Evolutionary conservation across 92 coral and sea anemone species (phyloP).

Genomic region (Heliopora coerulea): DNA sequence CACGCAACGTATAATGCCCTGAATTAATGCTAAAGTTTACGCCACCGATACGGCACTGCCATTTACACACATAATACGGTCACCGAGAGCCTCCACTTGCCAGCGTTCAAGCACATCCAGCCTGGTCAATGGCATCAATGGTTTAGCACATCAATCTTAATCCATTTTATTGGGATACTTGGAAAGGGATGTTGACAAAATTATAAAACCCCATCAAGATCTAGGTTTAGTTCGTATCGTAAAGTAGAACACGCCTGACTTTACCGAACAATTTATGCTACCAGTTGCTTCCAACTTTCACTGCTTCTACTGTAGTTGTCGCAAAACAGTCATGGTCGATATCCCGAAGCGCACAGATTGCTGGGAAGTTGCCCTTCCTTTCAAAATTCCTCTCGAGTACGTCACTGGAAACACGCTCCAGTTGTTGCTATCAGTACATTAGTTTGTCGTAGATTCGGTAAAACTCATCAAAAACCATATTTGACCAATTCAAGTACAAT

Average conservation of each 20-base stretch:
- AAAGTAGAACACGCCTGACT: background rate
- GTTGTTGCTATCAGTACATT: no score
- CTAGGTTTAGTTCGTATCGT: no score
- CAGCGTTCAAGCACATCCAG: constrained; percentile 1
- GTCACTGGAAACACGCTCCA: no score
- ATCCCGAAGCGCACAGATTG: constrained; percentile 5
- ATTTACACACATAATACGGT: constrained; percentile 17
- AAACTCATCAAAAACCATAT: no score
- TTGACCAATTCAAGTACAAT: no score
- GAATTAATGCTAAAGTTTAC: background rate
- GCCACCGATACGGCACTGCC: constrained; percentile 28
- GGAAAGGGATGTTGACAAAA: no score
- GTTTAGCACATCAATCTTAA: no score
- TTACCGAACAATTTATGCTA: background rate
- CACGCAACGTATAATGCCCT: background rate
- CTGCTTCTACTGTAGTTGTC: background rate
- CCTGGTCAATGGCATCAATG: background rate
- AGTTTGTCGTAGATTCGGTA: no score
- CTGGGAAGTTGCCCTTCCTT: constrained; percentile 34
- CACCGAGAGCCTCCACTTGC: constrained; percentile 3
- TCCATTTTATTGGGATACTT: no score
- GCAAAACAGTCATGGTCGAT: constrained; percentile 35
- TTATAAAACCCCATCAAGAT: no score
- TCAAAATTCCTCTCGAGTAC: no score
- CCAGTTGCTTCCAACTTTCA: background rate